Evolutionary conservation across 2,113 vertebrate genomes (phyloP).

Genomic region (Balaenoptera acutorostrata): DNA sequence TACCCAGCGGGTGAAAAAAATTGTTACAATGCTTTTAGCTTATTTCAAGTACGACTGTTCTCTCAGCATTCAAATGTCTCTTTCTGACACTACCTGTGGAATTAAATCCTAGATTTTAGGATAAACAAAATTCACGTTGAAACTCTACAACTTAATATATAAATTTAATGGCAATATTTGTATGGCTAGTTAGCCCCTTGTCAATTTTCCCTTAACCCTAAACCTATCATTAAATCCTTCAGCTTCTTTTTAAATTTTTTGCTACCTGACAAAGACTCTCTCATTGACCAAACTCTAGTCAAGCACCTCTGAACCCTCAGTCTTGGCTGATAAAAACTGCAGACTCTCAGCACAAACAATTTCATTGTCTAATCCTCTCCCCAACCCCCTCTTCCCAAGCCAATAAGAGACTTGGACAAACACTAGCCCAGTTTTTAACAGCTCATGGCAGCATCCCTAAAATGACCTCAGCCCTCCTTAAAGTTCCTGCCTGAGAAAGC

Average conservation of each 20-base stretch:
- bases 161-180: background rate
- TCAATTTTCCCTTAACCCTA: background rate
- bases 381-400: background rate
- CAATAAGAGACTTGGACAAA: background rate
- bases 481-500: background rate
- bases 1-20: background rate
- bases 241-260: background rate
- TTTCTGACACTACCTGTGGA: background rate
- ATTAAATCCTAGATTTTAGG: background rate
- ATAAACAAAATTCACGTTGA: background rate
- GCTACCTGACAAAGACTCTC: background rate
- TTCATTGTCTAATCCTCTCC: background rate
- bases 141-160: background rate
- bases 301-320: background rate
- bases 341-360: background rate
- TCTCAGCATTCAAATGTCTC: background rate
- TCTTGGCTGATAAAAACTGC: background rate
- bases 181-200: background rate
- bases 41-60: slow-evolving; percentile 28
- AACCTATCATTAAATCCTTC: background rate
- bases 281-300: background rate
- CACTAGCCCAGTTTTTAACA: background rate
- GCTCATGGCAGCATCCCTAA: background rate
- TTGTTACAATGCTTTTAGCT: background rate
- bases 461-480: background rate